A percentile compares a stretch with the other conserved stretches of the same genome.
Conservation (phyloP, 1,140 invertebrate genomes). For the Zaprionus ghesquierei region DNA sequence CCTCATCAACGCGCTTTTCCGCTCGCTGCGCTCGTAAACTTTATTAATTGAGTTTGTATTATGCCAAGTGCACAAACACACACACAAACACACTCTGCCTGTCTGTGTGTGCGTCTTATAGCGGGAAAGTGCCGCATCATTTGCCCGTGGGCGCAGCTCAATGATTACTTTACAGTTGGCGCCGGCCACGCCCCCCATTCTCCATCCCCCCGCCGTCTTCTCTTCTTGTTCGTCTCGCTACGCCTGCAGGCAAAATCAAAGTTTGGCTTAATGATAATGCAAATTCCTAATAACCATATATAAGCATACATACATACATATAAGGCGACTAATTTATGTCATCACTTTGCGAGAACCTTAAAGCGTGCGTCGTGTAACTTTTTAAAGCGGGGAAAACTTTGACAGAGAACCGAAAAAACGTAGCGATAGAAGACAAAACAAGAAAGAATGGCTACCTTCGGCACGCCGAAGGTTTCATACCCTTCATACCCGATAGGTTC, state of each 20-base stretch:
- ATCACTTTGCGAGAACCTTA: not conserved
- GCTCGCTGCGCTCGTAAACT: constrained; percentile 63
- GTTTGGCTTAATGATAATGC: constrained; percentile 44
- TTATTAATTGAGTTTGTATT: constrained; percentile 72
- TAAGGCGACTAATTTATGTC: constrained; percentile 10
- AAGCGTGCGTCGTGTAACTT: not conserved
- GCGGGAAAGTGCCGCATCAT: constrained; percentile 31
- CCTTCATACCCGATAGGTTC: no score
- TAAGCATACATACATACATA: not conserved
- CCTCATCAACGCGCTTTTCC: constrained; percentile 68
- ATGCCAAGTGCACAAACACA: constrained; percentile 5
- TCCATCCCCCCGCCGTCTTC: not conserved
- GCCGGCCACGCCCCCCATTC: not conserved
- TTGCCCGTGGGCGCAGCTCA: constrained; percentile 21
- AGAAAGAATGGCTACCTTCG: no score
- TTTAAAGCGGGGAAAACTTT: not conserved
- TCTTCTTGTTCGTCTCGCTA: not conserved
- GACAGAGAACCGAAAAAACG: not conserved
- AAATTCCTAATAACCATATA: constrained; percentile 35
- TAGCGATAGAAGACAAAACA: no score
- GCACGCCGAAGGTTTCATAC: no score
- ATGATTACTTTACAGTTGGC: constrained; percentile 37
- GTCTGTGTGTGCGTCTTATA: constrained; percentile 3
- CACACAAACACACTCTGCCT: not conserved
- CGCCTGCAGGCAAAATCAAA: constrained; percentile 26